These are phyloP conservation scores for Limenitis camilla DNA, from an alignment of 2,888 invertebrate genomes.

Conservation along the genomic window DNA sequence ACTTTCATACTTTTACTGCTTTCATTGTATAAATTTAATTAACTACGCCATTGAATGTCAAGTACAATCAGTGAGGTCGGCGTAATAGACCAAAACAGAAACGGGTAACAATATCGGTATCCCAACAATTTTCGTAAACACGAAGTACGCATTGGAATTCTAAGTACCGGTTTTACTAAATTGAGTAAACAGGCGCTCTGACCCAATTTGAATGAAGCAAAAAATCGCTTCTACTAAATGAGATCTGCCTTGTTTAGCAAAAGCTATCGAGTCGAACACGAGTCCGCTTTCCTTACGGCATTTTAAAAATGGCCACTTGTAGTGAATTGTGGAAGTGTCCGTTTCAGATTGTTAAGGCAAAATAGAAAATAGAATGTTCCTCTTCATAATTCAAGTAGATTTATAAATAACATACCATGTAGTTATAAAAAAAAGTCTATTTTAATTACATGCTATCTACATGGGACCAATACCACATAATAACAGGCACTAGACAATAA, in stretches of 20 bases:
- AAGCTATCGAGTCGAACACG: neutral
- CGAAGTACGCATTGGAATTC: conserved; percentile 10
- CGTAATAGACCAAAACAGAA: neutral
- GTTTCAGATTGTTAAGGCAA: too few species aligned
- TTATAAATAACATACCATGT: neutral
- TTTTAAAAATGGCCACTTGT: neutral
- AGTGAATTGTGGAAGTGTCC: too few species aligned
- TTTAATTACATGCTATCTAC: too few species aligned
- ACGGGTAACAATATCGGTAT: conserved; percentile 8
- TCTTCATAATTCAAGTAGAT: neutral
- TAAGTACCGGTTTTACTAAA: conserved; percentile 17
- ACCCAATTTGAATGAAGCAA: conserved; percentile 18
- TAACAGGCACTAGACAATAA: too few species aligned
- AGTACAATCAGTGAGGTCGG: conserved; percentile 2
- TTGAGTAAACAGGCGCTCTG: conserved; percentile 20
- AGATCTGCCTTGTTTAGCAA: conserved; percentile 3
- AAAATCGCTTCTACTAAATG: conserved; percentile 10
- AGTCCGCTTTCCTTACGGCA: neutral
- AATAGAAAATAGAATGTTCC: too few species aligned
- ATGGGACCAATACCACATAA: too few species aligned
- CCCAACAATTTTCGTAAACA: conserved; percentile 6
- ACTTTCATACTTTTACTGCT: too few species aligned
- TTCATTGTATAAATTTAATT: too few species aligned
- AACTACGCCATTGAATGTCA: too few species aligned
- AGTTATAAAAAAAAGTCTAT: too few species aligned